Conservation (phyloP, 2,888 invertebrate species). For the Embidobia sp. region DNA sequence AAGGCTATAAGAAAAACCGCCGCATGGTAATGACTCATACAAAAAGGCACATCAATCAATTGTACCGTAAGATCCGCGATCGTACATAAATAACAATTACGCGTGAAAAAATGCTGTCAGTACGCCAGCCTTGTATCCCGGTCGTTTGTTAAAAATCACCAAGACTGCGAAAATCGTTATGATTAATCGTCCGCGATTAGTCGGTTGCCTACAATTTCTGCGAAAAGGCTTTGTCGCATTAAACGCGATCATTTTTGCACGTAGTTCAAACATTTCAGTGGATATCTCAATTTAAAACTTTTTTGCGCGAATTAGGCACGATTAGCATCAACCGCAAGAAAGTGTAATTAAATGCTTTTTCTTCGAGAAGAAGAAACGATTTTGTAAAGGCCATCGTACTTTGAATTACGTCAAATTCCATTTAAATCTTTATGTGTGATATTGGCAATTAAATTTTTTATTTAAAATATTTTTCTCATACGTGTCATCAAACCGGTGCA, state of each 20-base stretch:
- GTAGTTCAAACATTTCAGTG: background rate
- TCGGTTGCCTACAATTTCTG: no score
- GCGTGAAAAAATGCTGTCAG: conserved; percentile 25
- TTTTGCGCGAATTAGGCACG: no score
- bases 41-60: conserved; percentile 58
- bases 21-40: conserved; percentile 54
- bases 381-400: no score
- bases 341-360: no score
- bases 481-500: no score
- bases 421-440: no score
- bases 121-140: conserved; percentile 7
- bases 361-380: no score
- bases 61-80: conserved; percentile 55
- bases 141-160: conserved; percentile 14
- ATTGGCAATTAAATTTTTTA: no score
- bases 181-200: conserved; percentile 32
- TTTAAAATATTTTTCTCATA: no score
- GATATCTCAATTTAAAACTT: conserved; percentile 1
- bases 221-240: no score
- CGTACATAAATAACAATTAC: conserved; percentile 51
- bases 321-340: no score
- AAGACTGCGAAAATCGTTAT: conserved; percentile 5
- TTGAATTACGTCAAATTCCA: no score
- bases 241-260: conserved; percentile 20
- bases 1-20: conserved; percentile 41